Evolutionary conservation across 1,140 invertebrate genomes (phyloP), one percentile per base, ranked within the genome.

Genomic region (Oscheius sp.): DNA sequence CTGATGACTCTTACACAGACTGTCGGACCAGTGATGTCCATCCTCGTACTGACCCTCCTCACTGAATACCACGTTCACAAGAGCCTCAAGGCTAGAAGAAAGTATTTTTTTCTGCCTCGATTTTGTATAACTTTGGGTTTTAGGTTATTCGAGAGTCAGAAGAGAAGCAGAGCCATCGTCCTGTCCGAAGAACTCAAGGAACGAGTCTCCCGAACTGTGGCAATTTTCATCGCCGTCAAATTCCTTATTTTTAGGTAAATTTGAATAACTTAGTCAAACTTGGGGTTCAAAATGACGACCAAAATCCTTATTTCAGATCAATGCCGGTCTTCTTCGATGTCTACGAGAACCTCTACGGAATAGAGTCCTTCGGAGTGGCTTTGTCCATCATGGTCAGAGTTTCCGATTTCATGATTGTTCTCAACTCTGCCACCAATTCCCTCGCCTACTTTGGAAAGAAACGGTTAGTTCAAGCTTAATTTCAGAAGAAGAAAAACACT

Each of bases 291-390:
- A 59, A 23, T n/a, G n/a, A n/a, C n/a, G n/a, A 38, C 62, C 28
- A 64, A 34, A 32, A 73, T 2, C 26, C 3, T 49, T 66, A 28
- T 70, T 76, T 59, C 59, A 76, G 75, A 52, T 78, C 75, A 2
- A 76, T 76, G 75, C 75, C 75, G 23, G 74, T 76, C 13, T 67
- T 76, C 61, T 76, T 76, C 35, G 75, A 76, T 55, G 52, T 76
- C 15, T 76, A 76, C 42, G 75, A 76, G 36, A 75, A 74, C 38
- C 29, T 59, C 1, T 76, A 76, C 49, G 75, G 75, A 55, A 76
- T 76, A 15, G 71, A 76, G 13, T 45, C 32, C 26, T 76, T 78
- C 52, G 75, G 75, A 18, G 58, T 49, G 18, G 36, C 38, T 15
- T 55, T 76, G 28, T 68, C 63, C 4, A 69, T 76, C 18, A 34